These are phyloP conservation scores for Corapipo altera DNA, from an alignment of 2,113 vertebrate species.

Conservation along the genomic window DNA sequence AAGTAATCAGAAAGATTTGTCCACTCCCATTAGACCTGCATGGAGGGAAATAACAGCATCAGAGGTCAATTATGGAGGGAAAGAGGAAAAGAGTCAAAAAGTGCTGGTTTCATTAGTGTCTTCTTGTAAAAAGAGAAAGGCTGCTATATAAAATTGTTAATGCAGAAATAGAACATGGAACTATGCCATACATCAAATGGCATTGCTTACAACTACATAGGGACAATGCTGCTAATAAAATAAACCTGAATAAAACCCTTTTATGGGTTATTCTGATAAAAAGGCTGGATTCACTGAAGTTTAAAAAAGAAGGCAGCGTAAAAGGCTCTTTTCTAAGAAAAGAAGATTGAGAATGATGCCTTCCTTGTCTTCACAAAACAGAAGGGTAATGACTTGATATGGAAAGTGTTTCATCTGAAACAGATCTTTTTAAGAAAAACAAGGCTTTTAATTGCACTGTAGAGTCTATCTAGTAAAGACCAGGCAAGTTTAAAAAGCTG, in stretches of 20 bases:
- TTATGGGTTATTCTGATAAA: slow-evolving; percentile 7
- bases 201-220: background rate
- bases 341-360: background rate
- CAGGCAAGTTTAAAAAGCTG: background rate
- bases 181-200: background rate
- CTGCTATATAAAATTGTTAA: background rate
- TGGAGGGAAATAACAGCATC: slow-evolving; percentile 9
- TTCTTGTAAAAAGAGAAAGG: slow-evolving; percentile 17
- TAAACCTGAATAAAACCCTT: slow-evolving; percentile 21
- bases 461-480: background rate
- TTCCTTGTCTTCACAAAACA: background rate
- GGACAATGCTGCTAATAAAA: slow-evolving; percentile 50
- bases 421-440: background rate
- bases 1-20: slow-evolving; percentile 30
- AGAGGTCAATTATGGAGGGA: background rate
- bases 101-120: slow-evolving; percentile 22
- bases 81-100: slow-evolving; percentile 32
- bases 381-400: background rate
- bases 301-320: background rate
- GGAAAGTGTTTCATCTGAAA: slow-evolving; percentile 8
- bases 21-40: slow-evolving; percentile 7
- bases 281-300: background rate
- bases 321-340: background rate
- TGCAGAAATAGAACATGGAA: slow-evolving; percentile 1
- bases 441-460: background rate